Conservation (phyloP, 2,797 vertebrate species). For the Coregonus suidteri region DNA sequence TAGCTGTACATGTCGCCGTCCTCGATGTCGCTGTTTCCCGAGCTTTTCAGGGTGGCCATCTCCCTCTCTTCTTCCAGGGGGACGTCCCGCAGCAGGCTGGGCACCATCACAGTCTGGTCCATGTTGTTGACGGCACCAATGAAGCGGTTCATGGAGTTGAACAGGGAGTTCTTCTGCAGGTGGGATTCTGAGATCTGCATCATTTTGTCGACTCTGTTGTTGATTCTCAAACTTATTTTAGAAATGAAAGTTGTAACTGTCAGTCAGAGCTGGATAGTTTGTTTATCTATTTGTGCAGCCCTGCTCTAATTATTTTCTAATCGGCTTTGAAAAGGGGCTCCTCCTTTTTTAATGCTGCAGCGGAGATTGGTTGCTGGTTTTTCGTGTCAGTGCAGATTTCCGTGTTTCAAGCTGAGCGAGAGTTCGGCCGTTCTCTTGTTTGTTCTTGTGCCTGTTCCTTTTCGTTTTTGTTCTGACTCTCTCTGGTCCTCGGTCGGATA, state of each 20-base stretch:
- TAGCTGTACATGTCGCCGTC: slow-evolving; percentile 85
- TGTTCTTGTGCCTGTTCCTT: neutral
- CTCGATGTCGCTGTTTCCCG: slow-evolving; percentile 67
- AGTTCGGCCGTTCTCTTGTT: neutral
- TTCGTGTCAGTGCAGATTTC: slow-evolving; percentile 28
- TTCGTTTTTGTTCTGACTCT: neutral
- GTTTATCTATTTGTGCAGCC: neutral
- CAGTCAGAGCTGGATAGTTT: neutral
- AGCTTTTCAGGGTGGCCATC: slow-evolving; percentile 47
- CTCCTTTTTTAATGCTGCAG: slow-evolving; percentile 22
- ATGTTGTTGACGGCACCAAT: slow-evolving; percentile 89
- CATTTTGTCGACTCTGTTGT: slow-evolving; percentile 64
- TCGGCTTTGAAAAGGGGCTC: slow-evolving; percentile 46
- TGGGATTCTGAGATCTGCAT: slow-evolving; percentile 87
- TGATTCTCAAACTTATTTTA: neutral
- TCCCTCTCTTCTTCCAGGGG: slow-evolving; percentile 78
- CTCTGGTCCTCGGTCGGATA: neutral
- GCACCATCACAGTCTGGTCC: slow-evolving; percentile 91
- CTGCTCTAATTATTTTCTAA: slow-evolving; percentile 45
- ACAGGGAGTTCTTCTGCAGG: slow-evolving; percentile 91
- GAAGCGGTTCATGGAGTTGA: slow-evolving; percentile 91
- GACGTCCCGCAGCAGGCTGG: slow-evolving; percentile 85
- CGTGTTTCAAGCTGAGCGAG: neutral
- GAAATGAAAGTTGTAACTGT: slow-evolving; percentile 15
- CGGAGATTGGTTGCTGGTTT: slow-evolving; percentile 38